Evolutionary conservation across 2,113 vertebrate genomes (phyloP).

Genomic region (Lepus europaeus): DNA sequence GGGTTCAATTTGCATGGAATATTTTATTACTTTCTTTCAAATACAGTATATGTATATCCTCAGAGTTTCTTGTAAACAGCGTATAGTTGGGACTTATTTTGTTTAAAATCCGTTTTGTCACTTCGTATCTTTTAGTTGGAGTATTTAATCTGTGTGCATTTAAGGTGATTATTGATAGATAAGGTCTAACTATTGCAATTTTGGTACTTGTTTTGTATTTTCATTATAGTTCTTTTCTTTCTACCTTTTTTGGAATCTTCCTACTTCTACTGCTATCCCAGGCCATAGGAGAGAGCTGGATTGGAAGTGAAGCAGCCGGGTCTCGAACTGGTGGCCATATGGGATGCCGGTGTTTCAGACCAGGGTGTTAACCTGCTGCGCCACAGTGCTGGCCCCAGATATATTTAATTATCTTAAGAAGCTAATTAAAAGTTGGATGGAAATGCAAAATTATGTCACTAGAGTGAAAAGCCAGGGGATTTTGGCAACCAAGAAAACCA

Average conservation of each 20-base stretch:
- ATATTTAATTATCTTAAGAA: slow-evolving; percentile 33
- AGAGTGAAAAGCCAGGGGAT: neutral
- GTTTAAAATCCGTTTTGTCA: neutral
- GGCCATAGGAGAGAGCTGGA: too few relatives aligned
- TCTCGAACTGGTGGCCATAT: too few relatives aligned
- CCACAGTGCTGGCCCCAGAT: neutral
- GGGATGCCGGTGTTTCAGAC: too few relatives aligned
- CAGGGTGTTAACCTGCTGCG: too few relatives aligned
- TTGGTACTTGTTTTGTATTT: neutral
- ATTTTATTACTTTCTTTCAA: neutral
- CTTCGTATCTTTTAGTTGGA: neutral
- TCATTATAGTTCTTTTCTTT: neutral
- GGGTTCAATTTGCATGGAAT: neutral
- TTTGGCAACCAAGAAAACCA: neutral
- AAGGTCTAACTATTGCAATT: neutral
- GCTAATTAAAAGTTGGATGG: slow-evolving; percentile 4
- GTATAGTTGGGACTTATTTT: neutral
- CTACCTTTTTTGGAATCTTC: neutral
- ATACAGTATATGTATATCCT: neutral
- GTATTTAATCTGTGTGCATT: neutral
- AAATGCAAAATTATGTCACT: neutral
- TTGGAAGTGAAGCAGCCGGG: too few relatives aligned
- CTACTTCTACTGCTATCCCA: too few relatives aligned
- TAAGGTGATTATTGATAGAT: neutral
- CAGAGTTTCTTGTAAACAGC: neutral